Evolutionary conservation across 2,888 invertebrate genomes (phyloP).

Genomic region (Terebella lapidaria): DNA sequence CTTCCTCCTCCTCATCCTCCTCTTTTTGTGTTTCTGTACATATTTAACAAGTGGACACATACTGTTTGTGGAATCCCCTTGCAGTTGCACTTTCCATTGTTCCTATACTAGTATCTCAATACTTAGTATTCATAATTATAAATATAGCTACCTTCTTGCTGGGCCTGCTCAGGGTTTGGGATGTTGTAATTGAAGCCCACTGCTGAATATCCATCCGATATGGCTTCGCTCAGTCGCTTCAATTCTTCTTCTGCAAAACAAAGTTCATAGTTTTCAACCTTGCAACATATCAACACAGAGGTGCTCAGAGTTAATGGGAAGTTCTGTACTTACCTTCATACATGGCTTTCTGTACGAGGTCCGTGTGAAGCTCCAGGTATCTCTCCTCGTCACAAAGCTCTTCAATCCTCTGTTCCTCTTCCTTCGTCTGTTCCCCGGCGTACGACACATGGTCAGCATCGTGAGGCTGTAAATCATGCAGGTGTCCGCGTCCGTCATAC

Average conservation of each 20-base stretch:
- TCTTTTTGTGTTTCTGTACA: too few relatives aligned
- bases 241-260: constrained; percentile 81
- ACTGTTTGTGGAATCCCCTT: too few relatives aligned
- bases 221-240: constrained; percentile 73
- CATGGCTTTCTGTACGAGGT: constrained; percentile 81
- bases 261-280: too few relatives aligned
- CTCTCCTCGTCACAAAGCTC: constrained; percentile 91
- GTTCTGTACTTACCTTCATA: constrained; percentile 78
- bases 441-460: constrained; percentile 69
- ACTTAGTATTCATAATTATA: too few relatives aligned
- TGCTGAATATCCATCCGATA: constrained; percentile 51
- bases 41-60: too few relatives aligned
- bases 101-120: too few relatives aligned
- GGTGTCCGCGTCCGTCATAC: constrained; percentile 90
- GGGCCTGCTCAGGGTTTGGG: neutral
- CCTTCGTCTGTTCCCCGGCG: constrained; percentile 59
- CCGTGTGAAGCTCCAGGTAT: constrained; percentile 76
- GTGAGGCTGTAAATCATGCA: constrained; percentile 75
- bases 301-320: too few relatives aligned
- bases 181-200: constrained; percentile 55
- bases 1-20: constrained; percentile 3
- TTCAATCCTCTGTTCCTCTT: constrained; percentile 76
- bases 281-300: too few relatives aligned
- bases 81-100: too few relatives aligned
- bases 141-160: too few relatives aligned